phyloP scores from a whole-genome alignment of 2,113 vertebrate species.

The Phyllostomus discolor region DNA sequence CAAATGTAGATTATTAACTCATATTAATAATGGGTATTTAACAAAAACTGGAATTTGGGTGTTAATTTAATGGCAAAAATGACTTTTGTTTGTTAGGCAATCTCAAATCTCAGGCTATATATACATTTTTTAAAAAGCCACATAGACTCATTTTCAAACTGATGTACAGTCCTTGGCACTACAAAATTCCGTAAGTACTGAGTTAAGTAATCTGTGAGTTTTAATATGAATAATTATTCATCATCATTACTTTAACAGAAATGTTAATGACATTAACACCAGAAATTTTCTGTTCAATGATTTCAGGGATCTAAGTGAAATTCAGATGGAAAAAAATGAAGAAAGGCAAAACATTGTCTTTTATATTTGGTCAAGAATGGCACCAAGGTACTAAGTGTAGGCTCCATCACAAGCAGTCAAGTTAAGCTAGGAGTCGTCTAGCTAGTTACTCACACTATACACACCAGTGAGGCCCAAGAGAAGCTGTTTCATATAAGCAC shows the following conservation, averaged over 20 bases:
- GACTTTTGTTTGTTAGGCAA: background rate
- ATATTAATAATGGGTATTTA: background rate
- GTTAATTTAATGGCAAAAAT: background rate
- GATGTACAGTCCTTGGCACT: background rate
- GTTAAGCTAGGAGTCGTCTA: background rate
- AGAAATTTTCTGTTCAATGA: background rate
- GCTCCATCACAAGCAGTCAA: background rate
- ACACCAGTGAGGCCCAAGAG: background rate
- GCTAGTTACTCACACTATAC: background rate
- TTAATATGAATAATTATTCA: background rate
- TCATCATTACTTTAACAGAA: background rate
- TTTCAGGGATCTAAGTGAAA: background rate
- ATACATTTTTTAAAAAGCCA: background rate
- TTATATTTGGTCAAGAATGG: background rate
- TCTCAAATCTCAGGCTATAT: background rate
- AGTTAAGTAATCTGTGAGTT: background rate
- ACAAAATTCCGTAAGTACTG: background rate
- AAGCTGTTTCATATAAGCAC: background rate
- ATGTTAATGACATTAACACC: background rate
- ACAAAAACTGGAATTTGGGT: background rate
- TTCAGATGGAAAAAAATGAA: background rate
- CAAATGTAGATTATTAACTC: background rate
- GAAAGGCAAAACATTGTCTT: background rate
- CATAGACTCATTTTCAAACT: background rate
- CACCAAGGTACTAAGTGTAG: background rate